Evolutionary conservation across 2,888 invertebrate genomes (phyloP), one percentile per base, ranked within the genome.

Genomic region (Petrolisthes manimaculis): DNA sequence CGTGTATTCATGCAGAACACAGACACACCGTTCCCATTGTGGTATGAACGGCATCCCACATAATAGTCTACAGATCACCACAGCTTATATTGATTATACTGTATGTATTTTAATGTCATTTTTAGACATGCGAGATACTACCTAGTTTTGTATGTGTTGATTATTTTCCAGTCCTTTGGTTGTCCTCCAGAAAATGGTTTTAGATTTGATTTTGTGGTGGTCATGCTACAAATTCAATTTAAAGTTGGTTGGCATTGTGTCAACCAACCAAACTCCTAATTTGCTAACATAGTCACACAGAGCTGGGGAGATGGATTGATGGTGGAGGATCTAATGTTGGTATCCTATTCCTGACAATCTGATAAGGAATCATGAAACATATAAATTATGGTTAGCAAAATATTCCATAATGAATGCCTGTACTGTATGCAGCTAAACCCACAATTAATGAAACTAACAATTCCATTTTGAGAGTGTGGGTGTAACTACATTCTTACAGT

Each of bases 141-240:
- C 86, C 86, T 86, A 82, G 82, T 86, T 86, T 86, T 86, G 75
- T 86, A 86, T 86, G 86, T 86, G 80, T 80, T 80, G 71, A 71
- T 55, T 86, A 71, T 71, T 24, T 80, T 55, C 80, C 77, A 18
- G 37, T 71, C 56, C 71, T 81, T 86, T 67, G 82, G 82, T 86
- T 86, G 86, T 71, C 82, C 69, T 67, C 53, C 54, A 81, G 74
- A 79, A 69, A 53, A 79, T 80, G 37, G 2, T 67, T 14, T 69
- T 61, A 88, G 79, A 84, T 84, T 87, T 88, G 88, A 84, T 81
- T 84, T 88, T 88, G 84, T 88, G 84, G 88, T 88, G 88, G 84
- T 88, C 88, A 84, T 67, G 84, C 81, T 51, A 84, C 54, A n/a
- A 81, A 55, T 81, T 56, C 74, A 82, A 81, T 86, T 86, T 51